phyloP scores from a whole-genome alignment of 2,113 vertebrate genomes.

The Fregata magnificens region DNA sequence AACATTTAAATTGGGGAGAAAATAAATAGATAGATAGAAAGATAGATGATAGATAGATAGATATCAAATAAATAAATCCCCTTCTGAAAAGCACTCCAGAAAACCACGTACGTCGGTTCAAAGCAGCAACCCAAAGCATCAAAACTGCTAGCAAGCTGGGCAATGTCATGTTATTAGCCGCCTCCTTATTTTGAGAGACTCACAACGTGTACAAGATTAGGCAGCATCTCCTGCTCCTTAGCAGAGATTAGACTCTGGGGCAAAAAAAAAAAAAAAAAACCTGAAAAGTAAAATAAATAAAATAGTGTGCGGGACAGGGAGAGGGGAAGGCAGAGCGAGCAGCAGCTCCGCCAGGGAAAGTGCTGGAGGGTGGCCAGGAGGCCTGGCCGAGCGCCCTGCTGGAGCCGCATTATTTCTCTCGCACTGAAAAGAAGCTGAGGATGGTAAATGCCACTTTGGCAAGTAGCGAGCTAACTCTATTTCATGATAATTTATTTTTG shows the following conservation, averaged over 20 bases:
- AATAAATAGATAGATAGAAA: neutral
- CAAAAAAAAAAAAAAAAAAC: neutral
- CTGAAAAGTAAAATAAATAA: neutral
- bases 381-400: slow-evolving; percentile 71
- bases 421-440: slow-evolving; percentile 69
- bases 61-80: neutral
- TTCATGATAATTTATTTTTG: slow-evolving; percentile 74
- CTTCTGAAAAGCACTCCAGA: neutral
- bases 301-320: neutral
- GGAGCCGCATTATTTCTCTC: slow-evolving; percentile 71
- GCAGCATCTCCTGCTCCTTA: slow-evolving; percentile 48
- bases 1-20: neutral
- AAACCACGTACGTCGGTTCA: neutral
- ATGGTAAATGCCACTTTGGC: slow-evolving; percentile 76
- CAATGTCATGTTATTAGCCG: neutral
- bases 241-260: slow-evolving; percentile 17
- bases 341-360: slow-evolving; percentile 57
- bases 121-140: neutral
- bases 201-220: slow-evolving; percentile 51
- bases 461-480: slow-evolving; percentile 66
- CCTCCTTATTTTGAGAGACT: slow-evolving; percentile 60
- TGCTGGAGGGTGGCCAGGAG: slow-evolving; percentile 74
- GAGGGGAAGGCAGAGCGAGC: slow-evolving; percentile 59
- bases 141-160: slow-evolving; percentile 34
- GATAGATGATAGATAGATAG: neutral